These are phyloP conservation scores for Okapia johnstoni DNA, from an alignment of 2,113 vertebrate genomes.

Conservation along the genomic window DNA sequence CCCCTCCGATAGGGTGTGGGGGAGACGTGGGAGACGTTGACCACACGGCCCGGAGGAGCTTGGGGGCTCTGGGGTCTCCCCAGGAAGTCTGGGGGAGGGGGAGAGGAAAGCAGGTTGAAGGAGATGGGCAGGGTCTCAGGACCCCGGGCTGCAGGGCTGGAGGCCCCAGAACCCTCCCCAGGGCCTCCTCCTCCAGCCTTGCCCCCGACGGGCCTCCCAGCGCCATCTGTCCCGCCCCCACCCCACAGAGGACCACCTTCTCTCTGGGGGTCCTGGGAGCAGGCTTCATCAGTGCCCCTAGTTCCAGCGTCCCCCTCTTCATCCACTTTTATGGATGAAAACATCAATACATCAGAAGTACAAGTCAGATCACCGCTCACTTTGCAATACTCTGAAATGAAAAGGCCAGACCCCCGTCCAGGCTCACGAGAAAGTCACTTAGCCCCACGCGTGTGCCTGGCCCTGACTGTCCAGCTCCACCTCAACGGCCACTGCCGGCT, in stretches of 20 bases:
- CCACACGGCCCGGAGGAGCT: rapidly evolving
- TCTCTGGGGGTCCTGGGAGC: rapidly evolving
- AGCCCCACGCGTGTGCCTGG: rapidly evolving
- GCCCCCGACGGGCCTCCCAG: rapidly evolving
- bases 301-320: neutral
- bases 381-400: too few species aligned
- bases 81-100: rapidly evolving
- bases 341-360: rapidly evolving
- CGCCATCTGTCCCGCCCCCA: rapidly evolving
- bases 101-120: rapidly evolving
- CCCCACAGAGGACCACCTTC: too few species aligned
- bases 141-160: rapidly evolving
- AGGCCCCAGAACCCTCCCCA: too few species aligned
- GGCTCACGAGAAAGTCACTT: rapidly evolving
- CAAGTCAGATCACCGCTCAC: neutral
- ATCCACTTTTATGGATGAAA: neutral
- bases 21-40: rapidly evolving
- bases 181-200: neutral
- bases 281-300: rapidly evolving
- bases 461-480: too few species aligned
- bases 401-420: rapidly evolving
- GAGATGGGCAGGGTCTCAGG: rapidly evolving
- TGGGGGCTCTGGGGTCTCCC: rapidly evolving
- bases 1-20: rapidly evolving
- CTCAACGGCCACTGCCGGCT: rapidly evolving